phyloP scores from a whole-genome alignment of 2,113 vertebrate species.

The Myrmophylax atrothorax region DNA sequence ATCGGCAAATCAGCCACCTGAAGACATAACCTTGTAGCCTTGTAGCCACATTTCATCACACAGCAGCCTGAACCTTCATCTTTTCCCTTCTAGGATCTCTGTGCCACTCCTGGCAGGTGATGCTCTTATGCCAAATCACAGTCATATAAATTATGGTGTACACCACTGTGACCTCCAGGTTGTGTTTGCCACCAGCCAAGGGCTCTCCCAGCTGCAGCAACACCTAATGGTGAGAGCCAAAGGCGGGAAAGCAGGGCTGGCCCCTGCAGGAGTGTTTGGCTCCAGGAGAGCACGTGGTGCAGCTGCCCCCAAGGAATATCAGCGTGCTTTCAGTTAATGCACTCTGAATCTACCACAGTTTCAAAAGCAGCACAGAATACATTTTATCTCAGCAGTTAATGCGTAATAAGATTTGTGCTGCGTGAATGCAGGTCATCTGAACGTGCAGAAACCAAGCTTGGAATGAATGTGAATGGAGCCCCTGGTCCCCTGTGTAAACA shows the following conservation, averaged over 20 bases:
- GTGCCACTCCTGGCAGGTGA: fast-evolving
- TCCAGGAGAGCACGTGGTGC: not conserved
- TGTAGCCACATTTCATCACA: not conserved
- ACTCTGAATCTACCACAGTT: fast-evolving
- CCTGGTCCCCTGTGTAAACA: not conserved
- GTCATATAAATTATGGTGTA: fast-evolving
- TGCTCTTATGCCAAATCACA: not conserved
- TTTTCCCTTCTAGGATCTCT: not conserved
- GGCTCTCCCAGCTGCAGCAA: fast-evolving
- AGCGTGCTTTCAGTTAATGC: not conserved
- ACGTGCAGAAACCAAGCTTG: not conserved
- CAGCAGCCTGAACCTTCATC: not conserved
- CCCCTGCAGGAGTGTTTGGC: not conserved
- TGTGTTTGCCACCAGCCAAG: not conserved
- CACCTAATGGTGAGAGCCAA: not conserved
- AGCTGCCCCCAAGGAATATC: not conserved
- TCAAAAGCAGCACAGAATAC: not conserved
- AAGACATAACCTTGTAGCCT: not conserved
- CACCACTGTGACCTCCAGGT: fast-evolving
- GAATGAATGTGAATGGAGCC: not conserved
- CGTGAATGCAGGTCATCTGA: not conserved
- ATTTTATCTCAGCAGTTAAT: not conserved
- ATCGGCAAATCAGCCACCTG: not conserved
- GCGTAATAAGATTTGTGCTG: not conserved
- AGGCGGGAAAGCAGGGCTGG: not conserved